Evolutionary conservation across 2,113 vertebrate species (phyloP).

Genomic region (Grantiella picta): DNA sequence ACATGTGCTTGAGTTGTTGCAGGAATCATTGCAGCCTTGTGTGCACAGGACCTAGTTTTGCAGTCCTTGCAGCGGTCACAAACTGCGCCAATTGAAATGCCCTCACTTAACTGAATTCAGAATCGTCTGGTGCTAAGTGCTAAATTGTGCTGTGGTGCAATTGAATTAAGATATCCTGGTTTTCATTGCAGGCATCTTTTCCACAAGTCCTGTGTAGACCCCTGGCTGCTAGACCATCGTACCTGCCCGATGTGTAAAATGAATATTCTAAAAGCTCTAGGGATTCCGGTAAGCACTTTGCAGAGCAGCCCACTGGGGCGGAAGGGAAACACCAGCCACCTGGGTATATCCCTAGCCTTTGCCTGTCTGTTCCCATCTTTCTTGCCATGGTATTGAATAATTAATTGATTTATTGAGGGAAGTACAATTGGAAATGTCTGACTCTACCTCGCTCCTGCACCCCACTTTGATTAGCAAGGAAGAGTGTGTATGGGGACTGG

Average conservation of each 20-base stretch:
- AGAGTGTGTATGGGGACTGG: accelerated
- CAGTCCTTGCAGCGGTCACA: not conserved
- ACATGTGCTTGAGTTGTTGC: not conserved
- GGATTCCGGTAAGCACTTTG: constrained; percentile 85
- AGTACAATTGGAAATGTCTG: not conserved
- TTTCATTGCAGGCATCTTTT: constrained; percentile 89
- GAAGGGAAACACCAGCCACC: not conserved
- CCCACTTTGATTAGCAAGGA: not conserved
- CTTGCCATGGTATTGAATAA: not conserved
- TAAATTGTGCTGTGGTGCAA: not conserved
- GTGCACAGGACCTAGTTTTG: not conserved
- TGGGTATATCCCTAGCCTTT: not conserved
- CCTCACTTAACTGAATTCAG: not conserved
- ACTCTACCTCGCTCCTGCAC: not conserved
- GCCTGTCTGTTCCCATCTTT: not conserved
- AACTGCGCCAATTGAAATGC: not conserved
- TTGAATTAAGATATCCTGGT: constrained; percentile 50
- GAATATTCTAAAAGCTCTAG: constrained; percentile 98
- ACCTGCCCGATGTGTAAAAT: constrained; percentile 99
- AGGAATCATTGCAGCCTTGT: not conserved
- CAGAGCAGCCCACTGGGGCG: not conserved
- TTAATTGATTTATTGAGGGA: not conserved
- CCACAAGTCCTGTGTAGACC: constrained; percentile 98
- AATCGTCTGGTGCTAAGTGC: not conserved
- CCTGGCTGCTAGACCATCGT: constrained; percentile 95